A percentile compares a stretch with the other conserved stretches of the same genome.
phyloP scores from a whole-genome alignment of 2,888 invertebrate genomes.

The Drosophila acutilabella region DNA sequence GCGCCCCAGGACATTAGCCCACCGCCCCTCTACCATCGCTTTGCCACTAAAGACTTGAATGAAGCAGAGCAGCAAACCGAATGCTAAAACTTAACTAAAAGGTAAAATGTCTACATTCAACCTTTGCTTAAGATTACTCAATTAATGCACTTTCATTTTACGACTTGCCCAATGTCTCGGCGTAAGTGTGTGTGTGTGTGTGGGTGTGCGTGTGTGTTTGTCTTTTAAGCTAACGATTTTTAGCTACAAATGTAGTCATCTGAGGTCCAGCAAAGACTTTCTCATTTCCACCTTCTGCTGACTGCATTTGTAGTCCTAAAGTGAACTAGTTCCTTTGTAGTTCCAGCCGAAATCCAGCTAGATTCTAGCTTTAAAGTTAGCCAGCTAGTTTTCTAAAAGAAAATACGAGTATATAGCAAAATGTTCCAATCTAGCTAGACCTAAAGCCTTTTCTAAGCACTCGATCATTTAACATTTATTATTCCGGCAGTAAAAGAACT shows the following conservation, averaged over 20 bases:
- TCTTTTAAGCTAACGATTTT: constrained; percentile 29
- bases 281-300: not conserved
- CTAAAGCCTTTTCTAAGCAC: too few species aligned
- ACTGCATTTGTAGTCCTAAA: not conserved
- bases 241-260: constrained; percentile 9
- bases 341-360: not conserved
- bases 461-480: too few species aligned
- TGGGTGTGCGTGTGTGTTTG: constrained; percentile 1
- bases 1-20: constrained; percentile 55
- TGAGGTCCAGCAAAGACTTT: constrained; percentile 2
- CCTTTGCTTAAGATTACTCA: constrained; percentile 73
- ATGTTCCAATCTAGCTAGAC: too few species aligned
- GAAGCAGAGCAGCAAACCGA: not conserved
- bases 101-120: constrained; percentile 68
- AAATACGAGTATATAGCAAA: too few species aligned
- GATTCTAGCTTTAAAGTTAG: not conserved
- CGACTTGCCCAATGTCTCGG: constrained; percentile 39
- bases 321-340: constrained; percentile 13
- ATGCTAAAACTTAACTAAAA: constrained; percentile 43
- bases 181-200: constrained; percentile 3
- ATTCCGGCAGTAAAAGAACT: too few species aligned
- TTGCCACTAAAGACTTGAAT: too few species aligned
- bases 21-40: not conserved
- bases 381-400: not conserved
- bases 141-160: constrained; percentile 73